Base-by-base conservation (phyloP, 2,113 vertebrate species). In the Salvelinus sp. region DNA sequence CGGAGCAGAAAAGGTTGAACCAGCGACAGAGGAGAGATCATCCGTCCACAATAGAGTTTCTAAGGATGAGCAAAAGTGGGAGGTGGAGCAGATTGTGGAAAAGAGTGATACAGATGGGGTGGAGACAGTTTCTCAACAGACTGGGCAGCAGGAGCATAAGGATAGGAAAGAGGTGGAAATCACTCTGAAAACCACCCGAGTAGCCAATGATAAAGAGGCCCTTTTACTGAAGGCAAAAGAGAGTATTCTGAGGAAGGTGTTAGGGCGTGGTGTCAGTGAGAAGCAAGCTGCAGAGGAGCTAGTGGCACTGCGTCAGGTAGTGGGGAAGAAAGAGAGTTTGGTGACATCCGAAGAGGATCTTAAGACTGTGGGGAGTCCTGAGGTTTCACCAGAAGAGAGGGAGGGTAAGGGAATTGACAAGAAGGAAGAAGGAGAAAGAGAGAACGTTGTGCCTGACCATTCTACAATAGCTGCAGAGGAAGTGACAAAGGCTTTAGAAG, bases 191-290 rank as follows among this genome's bases (percentile, higher is more conserved):
- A 85, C 84, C 0, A 4, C 69, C 83, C 83, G 91, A 27, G 72
- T 87, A 16, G 57, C 70, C 0, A 62, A 84, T 1, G 91, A 93
- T 85, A 91, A 91, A 70, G 91, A 90, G 14, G 87, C 88, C 0
- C 77, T 93, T 82, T 66, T 92, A 10, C 75, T 90, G 78, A 95
- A 94, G 82, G 93, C 92, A 23, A 93, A 92, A 74, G 90, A 94
- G 72, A 92, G 91, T 18, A 91, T 94, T 57, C 81, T 92, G 5
- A 91, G 88, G 76, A 93, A 94, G 75, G 93, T 93, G 50, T 93
- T 92, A 85, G 89, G 93, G 75, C 88, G 80, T 63, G 90, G 87
- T 22, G 87, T 92, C 68, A 91, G 87, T 30, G 90, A 92, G 27
- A 93, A 89, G 69, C 87, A 92, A 78, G 90, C 90, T 23, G 91